These are phyloP conservation scores for Elysia crispata DNA, from an alignment of 2,888 invertebrate genomes.

Conservation along the genomic window DNA sequence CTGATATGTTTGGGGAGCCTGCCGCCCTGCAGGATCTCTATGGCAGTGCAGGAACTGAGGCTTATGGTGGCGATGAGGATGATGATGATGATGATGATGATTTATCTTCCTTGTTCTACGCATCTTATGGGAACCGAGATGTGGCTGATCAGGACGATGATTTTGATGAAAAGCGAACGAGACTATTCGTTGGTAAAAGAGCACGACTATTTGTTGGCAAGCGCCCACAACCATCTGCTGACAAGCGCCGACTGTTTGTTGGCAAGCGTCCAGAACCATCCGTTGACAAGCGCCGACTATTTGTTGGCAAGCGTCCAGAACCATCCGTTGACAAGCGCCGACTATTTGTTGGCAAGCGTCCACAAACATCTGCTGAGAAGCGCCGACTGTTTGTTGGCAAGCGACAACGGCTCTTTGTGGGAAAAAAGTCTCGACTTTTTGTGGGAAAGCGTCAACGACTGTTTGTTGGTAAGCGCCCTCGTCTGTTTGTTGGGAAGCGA, in stretches of 20 bases:
- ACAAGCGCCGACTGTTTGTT: conserved; percentile 7
- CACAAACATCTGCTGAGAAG: conserved; percentile 42
- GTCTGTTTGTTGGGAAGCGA: conserved; percentile 24
- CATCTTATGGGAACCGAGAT: too few species aligned
- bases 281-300: conserved; percentile 47
- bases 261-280: background rate
- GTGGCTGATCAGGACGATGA: too few species aligned
- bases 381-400: too few species aligned
- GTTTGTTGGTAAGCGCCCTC: conserved; percentile 48
- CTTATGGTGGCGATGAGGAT: too few species aligned
- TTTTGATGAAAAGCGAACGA: too few species aligned
- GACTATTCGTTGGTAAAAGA: background rate
- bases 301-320: conserved; percentile 47
- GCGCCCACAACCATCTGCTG: conserved; percentile 28
- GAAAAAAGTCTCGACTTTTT: background rate
- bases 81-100: too few species aligned
- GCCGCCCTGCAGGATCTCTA: too few species aligned
- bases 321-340: conserved; percentile 33
- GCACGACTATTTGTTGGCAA: background rate
- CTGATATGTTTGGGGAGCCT: too few species aligned
- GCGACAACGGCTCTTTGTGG: background rate
- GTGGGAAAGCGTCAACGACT: conserved; percentile 43
- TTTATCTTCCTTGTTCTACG: too few species aligned
- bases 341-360: conserved; percentile 46
- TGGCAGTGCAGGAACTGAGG: too few species aligned